Evolutionary conservation across 2,888 invertebrate genomes (phyloP), one percentile per base, ranked within the genome.

Genomic region (Agrenia bidenticulata): DNA sequence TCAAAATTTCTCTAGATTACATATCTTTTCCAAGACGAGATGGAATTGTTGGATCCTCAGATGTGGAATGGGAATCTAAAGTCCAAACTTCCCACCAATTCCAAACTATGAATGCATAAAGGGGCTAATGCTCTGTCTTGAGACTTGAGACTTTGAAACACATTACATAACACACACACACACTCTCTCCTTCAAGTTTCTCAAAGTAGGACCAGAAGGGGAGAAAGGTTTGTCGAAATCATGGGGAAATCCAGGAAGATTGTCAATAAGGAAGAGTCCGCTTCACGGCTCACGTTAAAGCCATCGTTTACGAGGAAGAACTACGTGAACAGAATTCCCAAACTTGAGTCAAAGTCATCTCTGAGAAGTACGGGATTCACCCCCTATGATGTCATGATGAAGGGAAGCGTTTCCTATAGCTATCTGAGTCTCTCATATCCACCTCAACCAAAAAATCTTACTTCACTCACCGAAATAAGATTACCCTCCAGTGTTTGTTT

Each of bases 221-320:
- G 5, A 45, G 45, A 45, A 45, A 5, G 15, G 45, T 19, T 45
- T 45, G 45, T 17, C 7, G 15, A 45, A 45, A 15, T 45, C 45
- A 45, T 45, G n/a, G 19, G 45, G 45, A 45, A 45, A 45, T 45
- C 45, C 45, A 5, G 45, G 4, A 45, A 15, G 45, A 45, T 45
- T 45, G 45, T 45, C 45, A 45, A 45, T 45, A 45, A 45, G 45
- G n/a, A n/a, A 45, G 15, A 45, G 45, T 45, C 45, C 45, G 45
- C 45, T 45, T 45, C 45, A 45, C 45, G 53, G 65, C 67, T 71
- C 71, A 71, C 72, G 72, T 72, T 67, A 72, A 69, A 67, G 67
- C 69, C 72, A 72, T 72, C 72, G 72, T 72, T 72, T 72, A 72
- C 64, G 67, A 67, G 61, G 59, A 60, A 26, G n/a, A 63, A 69